Base-by-base conservation (phyloP, 2,113 vertebrate species). In the Hiodon alosoides region DNA sequence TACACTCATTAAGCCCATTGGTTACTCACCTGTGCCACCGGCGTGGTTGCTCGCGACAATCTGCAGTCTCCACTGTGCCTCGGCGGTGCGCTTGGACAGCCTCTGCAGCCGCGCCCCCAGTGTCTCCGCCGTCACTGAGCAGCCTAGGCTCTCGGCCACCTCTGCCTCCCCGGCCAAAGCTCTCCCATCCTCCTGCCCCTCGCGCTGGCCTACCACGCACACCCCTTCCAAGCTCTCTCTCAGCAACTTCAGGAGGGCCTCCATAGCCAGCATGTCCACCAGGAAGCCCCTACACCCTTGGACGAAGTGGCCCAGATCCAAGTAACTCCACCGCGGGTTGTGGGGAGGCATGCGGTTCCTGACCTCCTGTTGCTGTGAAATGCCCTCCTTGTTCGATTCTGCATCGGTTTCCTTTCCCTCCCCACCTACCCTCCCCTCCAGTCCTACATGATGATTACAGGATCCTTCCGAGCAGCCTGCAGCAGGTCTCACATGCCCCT, bases 51-150 rank as follows among this genome's bases (percentile, higher is more conserved):
- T 95, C 79, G 86, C 92, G 77, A 96, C 91, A 82, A 99, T 93
- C 81, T 95, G 97, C 76, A 94, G 93, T 78, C 97, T 90, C 97
- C 97, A 99, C 65, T 95, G 94, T 77, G 96, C 94, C 87, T 99
- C 97, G 6, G 94, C 95, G 5, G 95, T 94, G 76, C 94, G 89
- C 78, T 96, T 98, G 74, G 94, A 94, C 79, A 99, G 90, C 74
- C 89, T 92, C 64, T 91, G 89, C 13, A 95, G 85, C 0, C 93
- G 93, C 57, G 84, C 75, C 17, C 83, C 91, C 51, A 95, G 94
- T 0, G 89, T 83, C 5, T 95, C 93, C n/a, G 83, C 83, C 3
- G 86, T 90, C 73, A 91, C 89, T 0, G 90, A 92, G 81, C 92
- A 90, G 78, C 89, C 91, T 9, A 95, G 88, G 77, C 81, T 90